Base-by-base conservation (phyloP, 64 coral and sea anemone species). In the Catalaphyllia jardinei region DNA sequence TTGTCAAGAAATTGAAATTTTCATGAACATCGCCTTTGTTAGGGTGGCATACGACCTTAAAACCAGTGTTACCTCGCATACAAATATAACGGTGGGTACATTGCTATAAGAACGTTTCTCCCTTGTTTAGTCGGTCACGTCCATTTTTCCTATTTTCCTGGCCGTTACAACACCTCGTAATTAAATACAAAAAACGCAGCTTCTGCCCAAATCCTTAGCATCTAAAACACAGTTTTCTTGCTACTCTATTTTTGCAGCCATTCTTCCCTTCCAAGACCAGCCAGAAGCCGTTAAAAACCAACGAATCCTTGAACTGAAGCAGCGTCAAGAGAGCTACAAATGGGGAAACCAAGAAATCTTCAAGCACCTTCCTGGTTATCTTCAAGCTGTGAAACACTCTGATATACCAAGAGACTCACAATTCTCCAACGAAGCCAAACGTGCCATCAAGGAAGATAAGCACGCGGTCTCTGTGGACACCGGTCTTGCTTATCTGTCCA, bases 361-460 rank as follows among this genome's bases (percentile, higher is more conserved):
- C n/a, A 80, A 88, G 16, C 19, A 93, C 24, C 86, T 96, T 71
- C 94, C 94, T 27, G 94, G 94, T 4, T 84, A 22, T 67, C 83
- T 95, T 10, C 38, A 92, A 29, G 94, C 94, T 13, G 46, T 20
- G 31, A 77, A 76, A 42, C 90, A 95, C 74, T 35, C n/a, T 64
- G 94, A 95, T 54, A 89, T 95, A 33, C 94, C 94, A 2, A 84
- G 31, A 25, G 84, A 95, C 79, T 95, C 94, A 0, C 94, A 95
- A 72, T 95, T 95, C 57, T 95, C 90, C 13, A 13, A 95, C 31
- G 86, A 90, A 10, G 72, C 94, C 22, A 86, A 10, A 30, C 88
- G 79, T 27, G 89, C 94, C 52, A 92, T 95, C 20, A 78, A 86
- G 0, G 78, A 64, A 29, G 86, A 87, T 22, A 79, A 81, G 18